phyloP scores from a whole-genome alignment of 2,888 invertebrate genomes.

The Drosophila eohydei region DNA sequence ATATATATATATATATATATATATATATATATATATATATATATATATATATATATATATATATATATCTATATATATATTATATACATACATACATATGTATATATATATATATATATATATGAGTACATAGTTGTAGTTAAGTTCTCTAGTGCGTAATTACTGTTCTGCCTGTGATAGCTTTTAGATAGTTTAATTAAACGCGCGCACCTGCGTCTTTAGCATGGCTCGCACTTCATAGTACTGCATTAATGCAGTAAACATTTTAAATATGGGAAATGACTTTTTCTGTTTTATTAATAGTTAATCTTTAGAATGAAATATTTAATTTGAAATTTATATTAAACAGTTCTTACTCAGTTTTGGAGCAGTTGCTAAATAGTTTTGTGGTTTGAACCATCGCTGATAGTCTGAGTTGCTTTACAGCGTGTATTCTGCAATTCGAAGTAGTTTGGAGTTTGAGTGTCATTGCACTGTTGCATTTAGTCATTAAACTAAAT shows the following conservation, averaged over 20 bases:
- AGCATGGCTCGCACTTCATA: constrained; percentile 12
- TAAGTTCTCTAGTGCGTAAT: constrained; percentile 67
- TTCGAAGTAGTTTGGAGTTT: neutral
- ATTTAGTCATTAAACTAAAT: neutral
- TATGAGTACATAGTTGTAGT: constrained; percentile 48
- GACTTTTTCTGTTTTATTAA: neutral
- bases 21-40: constrained; percentile 4
- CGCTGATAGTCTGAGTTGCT: neutral
- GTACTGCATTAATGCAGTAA: constrained; percentile 32
- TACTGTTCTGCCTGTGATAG: constrained; percentile 82
- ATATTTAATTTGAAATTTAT: neutral
- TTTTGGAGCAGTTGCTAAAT: neutral
- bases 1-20: neutral
- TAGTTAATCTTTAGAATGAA: too few relatives aligned
- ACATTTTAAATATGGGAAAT: constrained; percentile 11
- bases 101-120: constrained; percentile 3
- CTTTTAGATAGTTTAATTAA: constrained; percentile 74
- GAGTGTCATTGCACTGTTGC: neutral
- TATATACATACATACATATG: constrained; percentile 1
- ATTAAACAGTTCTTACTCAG: neutral
- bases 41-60: constrained; percentile 10
- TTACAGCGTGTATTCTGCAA: too few relatives aligned
- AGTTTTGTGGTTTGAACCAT: neutral
- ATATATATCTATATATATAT: constrained; percentile 11
- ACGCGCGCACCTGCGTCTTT: constrained; percentile 17